Evolutionary conservation across 92 coral and sea anemone genomes (phyloP).

Genomic region (Chrysogorgia sp.): DNA sequence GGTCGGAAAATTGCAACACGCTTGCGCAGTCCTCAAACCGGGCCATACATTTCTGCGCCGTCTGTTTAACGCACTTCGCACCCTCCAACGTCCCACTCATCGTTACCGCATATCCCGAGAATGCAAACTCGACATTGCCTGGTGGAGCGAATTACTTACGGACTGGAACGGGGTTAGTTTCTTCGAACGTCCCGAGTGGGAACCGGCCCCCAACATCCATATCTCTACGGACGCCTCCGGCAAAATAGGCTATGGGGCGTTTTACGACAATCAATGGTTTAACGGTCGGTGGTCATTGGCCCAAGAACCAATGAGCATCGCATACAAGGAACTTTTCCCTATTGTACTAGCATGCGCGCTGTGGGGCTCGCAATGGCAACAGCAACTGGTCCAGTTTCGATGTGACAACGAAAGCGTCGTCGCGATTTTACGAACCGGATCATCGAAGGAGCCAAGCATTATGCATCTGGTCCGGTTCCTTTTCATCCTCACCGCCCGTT

Average conservation of each 20-base stretch:
- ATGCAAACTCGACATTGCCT: background rate
- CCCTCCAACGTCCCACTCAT: constrained; percentile 14
- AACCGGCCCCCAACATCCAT: too few relatives aligned
- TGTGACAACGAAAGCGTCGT: constrained; percentile 7
- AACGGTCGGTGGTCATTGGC: background rate
- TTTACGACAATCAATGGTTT: constrained; percentile 22
- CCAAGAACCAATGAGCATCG: constrained; percentile 21
- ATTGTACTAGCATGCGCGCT: constrained; percentile 3
- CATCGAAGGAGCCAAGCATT: too few relatives aligned
- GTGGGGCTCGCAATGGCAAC: constrained; percentile 19
- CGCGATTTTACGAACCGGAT: too few relatives aligned
- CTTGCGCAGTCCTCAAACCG: constrained; percentile 1
- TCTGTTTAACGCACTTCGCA: too few relatives aligned
- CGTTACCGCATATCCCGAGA: background rate
- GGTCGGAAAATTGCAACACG: constrained; percentile 3
- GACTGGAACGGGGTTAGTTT: background rate
- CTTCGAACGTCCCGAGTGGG: constrained; percentile 13
- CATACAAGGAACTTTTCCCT: constrained; percentile 39
- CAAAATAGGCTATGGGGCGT: constrained; percentile 23
- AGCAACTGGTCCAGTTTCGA: constrained; percentile 10
- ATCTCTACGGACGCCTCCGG: constrained; percentile 19
- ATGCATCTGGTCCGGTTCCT: background rate
- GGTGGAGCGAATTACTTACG: too few relatives aligned
- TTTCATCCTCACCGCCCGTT: background rate
- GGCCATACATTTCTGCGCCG: too few relatives aligned